Percentiles rank a stretch among this genome's conserved stretches.
Evolutionary conservation across 2,888 invertebrate species (phyloP).

Genomic region (Drosophila macrothrix): DNA sequence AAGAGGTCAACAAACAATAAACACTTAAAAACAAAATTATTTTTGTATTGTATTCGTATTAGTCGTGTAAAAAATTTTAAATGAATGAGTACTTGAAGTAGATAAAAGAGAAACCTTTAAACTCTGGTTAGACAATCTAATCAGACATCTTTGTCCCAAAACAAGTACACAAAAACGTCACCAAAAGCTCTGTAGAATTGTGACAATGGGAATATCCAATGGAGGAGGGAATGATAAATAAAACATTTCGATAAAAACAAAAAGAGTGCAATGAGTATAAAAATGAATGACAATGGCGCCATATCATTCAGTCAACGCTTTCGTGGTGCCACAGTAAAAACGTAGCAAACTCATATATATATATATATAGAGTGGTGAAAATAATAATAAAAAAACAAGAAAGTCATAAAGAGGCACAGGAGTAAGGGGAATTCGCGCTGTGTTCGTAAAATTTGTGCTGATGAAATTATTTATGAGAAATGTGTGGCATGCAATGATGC

Average conservation of each 20-base stretch:
- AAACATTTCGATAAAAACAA: conserved; percentile 43
- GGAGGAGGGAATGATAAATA: conserved; percentile 21
- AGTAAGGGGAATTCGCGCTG: conserved; percentile 16
- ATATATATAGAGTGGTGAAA: conserved; percentile 43
- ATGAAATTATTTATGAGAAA: conserved; percentile 78
- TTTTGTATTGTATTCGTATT: background rate
- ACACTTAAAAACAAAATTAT: background rate
- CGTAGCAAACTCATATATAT: conserved; percentile 12
- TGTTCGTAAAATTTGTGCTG: conserved; percentile 52
- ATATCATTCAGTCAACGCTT: conserved; percentile 73
- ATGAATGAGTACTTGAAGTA: background rate
- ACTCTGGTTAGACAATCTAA: conserved; percentile 34
- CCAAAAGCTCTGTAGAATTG: conserved; percentile 8
- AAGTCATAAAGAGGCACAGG: conserved; percentile 28
- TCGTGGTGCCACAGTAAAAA: conserved; percentile 30
- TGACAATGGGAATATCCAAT: conserved; percentile 45
- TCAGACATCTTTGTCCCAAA: conserved; percentile 12
- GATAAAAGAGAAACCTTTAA: conserved; percentile 8
- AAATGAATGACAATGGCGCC: conserved; percentile 64
- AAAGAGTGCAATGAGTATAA: conserved; percentile 61
- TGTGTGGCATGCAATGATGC: conserved; percentile 46
- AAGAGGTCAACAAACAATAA: background rate
- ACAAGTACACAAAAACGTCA: conserved; percentile 25
- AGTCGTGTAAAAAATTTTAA: no score
- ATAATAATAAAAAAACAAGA: conserved; percentile 28